Base-by-base conservation (phyloP, 1,140 invertebrate genomes). In the Apocrypta bakeri region DNA sequence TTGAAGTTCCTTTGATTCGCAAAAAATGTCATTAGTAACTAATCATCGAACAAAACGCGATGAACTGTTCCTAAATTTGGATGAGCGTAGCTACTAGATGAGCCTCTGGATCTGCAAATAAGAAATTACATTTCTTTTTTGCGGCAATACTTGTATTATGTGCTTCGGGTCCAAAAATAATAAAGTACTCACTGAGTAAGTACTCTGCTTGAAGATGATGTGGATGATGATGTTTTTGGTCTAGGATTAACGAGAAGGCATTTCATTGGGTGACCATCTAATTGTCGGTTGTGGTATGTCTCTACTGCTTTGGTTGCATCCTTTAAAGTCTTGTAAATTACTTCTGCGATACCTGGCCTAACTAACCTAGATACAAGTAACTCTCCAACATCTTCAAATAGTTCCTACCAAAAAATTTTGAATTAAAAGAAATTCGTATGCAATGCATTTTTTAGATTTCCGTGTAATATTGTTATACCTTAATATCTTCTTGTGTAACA, bases 331-430 rank as follows among this genome's bases (percentile, higher is more conserved):
- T 96, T 95, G 89, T 97, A 98, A 84, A 98, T 96, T 14, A 98
- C 97, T 93, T 98, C 97, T 0, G 97, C 97, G 14, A 95, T 95
- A 7, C 97, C 97, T 6, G 95, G 94, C 74, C 97, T 94, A n/a
- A 98, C 95, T 85, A 98, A 92, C 85, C 95, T 94, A 2, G 97
- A 97, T 84, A 96, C 95, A 61, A 97, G 91, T 87, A 99, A 93
- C 69, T 96, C 95, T 14, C 98, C 98, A 81, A 98, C 95, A 88
- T 98, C 97, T 88, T 97, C 97, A 93, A 98, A 98, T 69, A 99
- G 92, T 92, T 99, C 98, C 94, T 97, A 84, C 17, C 6, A 48
- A 61, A 11, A 33, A 24, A 66, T 27, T 27, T 64, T 66, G n/a
- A 33, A 31, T 21, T 64, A 1, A 17, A 24, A 8, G 4, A 75